Percentiles rank a stretch among this genome's conserved stretches.
These are phyloP conservation scores for Cardiocondyla obscurior DNA, from an alignment of 1,140 invertebrate species.

Conservation along the genomic window DNA sequence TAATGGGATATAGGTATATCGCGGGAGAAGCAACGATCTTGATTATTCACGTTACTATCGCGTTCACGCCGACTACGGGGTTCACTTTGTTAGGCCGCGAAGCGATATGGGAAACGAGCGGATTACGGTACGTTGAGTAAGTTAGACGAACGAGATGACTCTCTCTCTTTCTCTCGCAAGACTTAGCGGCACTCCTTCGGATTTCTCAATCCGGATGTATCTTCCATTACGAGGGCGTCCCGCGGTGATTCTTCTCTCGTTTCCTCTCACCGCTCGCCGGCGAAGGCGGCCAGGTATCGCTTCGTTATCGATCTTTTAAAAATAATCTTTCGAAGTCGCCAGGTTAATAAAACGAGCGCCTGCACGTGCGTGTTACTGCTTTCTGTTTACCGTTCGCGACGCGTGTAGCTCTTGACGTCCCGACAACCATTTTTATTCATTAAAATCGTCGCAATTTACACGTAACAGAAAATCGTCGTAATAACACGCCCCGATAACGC, in stretches of 20 bases:
- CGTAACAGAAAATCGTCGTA: neutral
- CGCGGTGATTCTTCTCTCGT: constrained; percentile 27
- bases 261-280: neutral
- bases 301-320: constrained; percentile 38
- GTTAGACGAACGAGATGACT: constrained; percentile 42
- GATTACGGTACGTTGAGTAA: neutral
- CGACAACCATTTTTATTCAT: neutral
- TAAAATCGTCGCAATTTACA: neutral
- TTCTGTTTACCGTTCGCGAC: neutral
- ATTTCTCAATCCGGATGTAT: constrained; percentile 70
- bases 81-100: neutral
- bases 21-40: neutral
- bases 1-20: neutral
- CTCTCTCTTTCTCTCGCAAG: constrained; percentile 26
- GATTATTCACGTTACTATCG: neutral
- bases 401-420: neutral
- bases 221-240: constrained; percentile 55
- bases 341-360: constrained; percentile 14
- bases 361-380: constrained; percentile 17
- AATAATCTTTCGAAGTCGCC: neutral
- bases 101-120: neutral
- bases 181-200: constrained; percentile 54
- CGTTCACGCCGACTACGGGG: too few relatives aligned
- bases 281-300: neutral
- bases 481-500: neutral